Base-by-base conservation (phyloP, 2,888 invertebrate species). In the Aleiodes testaceus region DNA sequence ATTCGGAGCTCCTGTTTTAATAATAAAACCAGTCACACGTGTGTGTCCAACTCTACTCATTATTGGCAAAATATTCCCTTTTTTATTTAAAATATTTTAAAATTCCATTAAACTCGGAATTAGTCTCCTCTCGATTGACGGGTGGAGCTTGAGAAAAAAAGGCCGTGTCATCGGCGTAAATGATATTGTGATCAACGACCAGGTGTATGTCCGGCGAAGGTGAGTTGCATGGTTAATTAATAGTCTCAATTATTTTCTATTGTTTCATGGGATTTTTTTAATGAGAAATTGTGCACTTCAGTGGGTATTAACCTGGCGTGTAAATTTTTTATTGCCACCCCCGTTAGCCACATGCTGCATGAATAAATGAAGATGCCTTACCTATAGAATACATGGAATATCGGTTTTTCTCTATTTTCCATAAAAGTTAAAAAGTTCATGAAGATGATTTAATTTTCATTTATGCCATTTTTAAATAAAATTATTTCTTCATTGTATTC, bases 201-300 rank as follows among this genome's bases (percentile, higher is more conserved):
- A 78, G 75, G 77, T 78, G 78, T 77, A 81, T 82, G 82, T 76
- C 79, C 76, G 75, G 74, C 75, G 82, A 81, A 82, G 80, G 82
- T 82, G 78, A 64, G 71, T 53, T 16, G 12, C 4, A 55, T n/a
- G 9, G 11, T 36, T 9, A 36, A 36, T 36, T 11, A 6, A 36
- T 36, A 36, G 9, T 36, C 36, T 36, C 0, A 11, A 36, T 36
- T 11, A 36, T 7, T 36, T 2, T 36, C 36, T 7, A 36, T 36
- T 2, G 11, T 36, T 9, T 36, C 36, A 36, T 36, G 36, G 36
- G 36, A 9, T 64, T 18, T 49, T 16, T 16, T 50, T 18, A 36
- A 36, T 9, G 9, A 3, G 1, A 55, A 55, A n/a, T 36, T 55
- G 36, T 30, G 5, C 3, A 30, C n/a, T 55, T 36, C 6, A 36